phyloP scores from a whole-genome alignment of 2,797 vertebrate species.

The Oreochromis grahami region DNA sequence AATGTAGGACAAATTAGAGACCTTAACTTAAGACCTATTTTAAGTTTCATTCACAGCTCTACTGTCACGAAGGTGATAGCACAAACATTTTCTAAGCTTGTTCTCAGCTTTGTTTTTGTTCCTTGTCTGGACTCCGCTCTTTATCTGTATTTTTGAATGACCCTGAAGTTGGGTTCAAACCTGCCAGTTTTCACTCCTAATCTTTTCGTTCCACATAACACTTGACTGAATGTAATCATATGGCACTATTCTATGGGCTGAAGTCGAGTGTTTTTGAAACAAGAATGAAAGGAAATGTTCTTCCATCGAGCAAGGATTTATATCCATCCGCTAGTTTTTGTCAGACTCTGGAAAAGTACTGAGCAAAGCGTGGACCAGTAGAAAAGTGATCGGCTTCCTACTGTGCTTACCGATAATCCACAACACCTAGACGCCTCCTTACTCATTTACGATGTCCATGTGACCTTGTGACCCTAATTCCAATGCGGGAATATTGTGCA shows the following conservation, averaged over 20 bases:
- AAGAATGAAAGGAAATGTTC: neutral
- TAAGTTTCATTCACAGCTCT: neutral
- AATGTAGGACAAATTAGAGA: neutral
- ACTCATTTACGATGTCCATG: neutral
- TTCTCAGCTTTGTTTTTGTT: neutral
- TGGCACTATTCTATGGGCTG: neutral
- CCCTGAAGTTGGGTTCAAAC: neutral
- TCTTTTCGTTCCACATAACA: neutral
- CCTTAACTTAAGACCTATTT: no score
- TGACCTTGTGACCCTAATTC: conserved; percentile 43
- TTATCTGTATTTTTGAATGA: neutral
- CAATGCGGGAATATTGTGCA: conserved; percentile 36
- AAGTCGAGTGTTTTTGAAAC: neutral
- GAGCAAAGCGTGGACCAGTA: neutral
- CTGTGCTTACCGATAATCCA: neutral
- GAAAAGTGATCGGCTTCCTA: neutral
- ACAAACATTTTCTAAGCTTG: neutral
- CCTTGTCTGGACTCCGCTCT: neutral
- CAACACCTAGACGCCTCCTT: neutral
- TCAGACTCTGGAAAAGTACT: neutral
- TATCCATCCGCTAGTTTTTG: conserved; percentile 2
- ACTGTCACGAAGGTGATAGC: neutral
- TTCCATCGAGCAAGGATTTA: neutral
- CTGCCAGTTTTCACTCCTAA: neutral
- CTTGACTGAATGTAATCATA: neutral